A percentile compares a stretch with the other conserved stretches of the same genome.
These are phyloP conservation scores for Semaprochilodus insignis DNA, from an alignment of 2,797 vertebrate genomes.

Conservation along the genomic window DNA sequence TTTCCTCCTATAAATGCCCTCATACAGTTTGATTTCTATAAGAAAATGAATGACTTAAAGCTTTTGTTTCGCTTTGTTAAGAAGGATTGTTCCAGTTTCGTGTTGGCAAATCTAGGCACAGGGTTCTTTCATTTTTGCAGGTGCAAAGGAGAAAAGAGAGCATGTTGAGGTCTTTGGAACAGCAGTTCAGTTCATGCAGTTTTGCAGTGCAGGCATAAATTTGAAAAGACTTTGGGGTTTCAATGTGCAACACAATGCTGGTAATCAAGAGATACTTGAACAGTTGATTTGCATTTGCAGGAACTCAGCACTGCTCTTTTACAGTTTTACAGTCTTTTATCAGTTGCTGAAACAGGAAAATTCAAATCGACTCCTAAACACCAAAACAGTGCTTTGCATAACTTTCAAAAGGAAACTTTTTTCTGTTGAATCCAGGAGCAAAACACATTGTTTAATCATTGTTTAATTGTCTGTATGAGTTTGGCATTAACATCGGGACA, in stretches of 20 bases:
- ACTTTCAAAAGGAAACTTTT: too few species aligned
- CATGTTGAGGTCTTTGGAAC: not conserved
- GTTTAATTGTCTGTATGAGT: too few species aligned
- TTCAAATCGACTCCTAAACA: not conserved
- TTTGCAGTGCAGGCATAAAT: not conserved
- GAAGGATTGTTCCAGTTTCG: not conserved
- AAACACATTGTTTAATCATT: too few species aligned
- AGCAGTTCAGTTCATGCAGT: not conserved
- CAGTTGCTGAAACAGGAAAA: not conserved
- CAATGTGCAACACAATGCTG: not conserved
- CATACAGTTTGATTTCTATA: not conserved
- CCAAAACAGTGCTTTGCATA: not conserved
- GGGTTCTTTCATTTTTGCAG: not conserved
- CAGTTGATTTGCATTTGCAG: not conserved
- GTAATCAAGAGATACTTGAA: conserved; percentile 9
- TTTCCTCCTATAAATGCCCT: not conserved
- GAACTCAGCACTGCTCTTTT: not conserved
- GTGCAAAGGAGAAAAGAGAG: not conserved
- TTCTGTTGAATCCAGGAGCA: too few species aligned
- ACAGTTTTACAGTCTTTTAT: not conserved
- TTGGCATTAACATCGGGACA: too few species aligned
- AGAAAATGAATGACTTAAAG: not conserved
- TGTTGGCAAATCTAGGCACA: not conserved
- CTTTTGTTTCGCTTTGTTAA: not conserved
- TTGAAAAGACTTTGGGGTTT: not conserved